phyloP scores from a whole-genome alignment of 2,797 vertebrate species.

The Hephaestus fuliginosus region DNA sequence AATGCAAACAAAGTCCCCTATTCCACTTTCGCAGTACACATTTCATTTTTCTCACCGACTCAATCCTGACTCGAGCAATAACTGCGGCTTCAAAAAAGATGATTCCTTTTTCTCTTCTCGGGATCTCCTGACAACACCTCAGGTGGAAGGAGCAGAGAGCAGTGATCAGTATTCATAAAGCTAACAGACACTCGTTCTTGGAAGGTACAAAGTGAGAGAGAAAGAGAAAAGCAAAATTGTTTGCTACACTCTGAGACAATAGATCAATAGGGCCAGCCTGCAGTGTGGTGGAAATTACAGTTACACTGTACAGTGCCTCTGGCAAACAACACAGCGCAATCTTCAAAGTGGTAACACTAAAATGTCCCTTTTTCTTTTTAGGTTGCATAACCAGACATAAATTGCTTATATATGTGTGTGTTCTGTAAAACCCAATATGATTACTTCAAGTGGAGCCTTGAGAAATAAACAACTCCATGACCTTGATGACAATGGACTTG shows the following conservation, averaged over 20 bases:
- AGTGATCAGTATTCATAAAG: constrained; percentile 63
- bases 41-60: background rate
- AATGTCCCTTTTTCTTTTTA: constrained; percentile 18
- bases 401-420: constrained; percentile 13
- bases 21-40: background rate
- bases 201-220: constrained; percentile 43
- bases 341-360: constrained; percentile 41
- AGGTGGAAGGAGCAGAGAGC: constrained; percentile 19
- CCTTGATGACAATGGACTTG: constrained; percentile 5
- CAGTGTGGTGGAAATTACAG: constrained; percentile 31
- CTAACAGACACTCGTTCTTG: constrained; percentile 35
- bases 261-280: constrained; percentile 67
- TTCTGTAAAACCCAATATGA: background rate
- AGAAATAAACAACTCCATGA: constrained; percentile 8
- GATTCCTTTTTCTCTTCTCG: background rate
- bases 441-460: background rate
- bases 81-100: constrained; percentile 15
- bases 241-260: constrained; percentile 54
- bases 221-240: constrained; percentile 59
- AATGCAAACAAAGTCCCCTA: constrained; percentile 3
- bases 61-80: constrained; percentile 9
- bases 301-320: constrained; percentile 36
- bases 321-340: constrained; percentile 41
- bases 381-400: constrained; percentile 31
- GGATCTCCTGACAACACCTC: constrained; percentile 25